Base-by-base conservation (phyloP, 2,797 vertebrate species). In the Pogoniulus pusillus region DNA sequence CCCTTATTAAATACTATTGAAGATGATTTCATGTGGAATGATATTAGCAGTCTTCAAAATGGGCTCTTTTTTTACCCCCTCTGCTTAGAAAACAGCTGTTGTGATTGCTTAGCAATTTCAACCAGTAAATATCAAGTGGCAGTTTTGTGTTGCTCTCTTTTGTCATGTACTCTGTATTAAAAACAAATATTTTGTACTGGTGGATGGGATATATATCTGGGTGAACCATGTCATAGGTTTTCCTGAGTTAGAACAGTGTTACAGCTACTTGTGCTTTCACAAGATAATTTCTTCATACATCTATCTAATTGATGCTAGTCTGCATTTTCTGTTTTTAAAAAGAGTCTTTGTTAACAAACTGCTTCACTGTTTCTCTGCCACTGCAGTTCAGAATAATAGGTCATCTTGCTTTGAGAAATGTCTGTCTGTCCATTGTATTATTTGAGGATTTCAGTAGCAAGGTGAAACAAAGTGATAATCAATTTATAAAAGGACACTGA, bases 391-490 rank as follows among this genome's bases (percentile, higher is more conserved):
- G 66, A 85, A 30, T 47, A 62, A 16, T 34, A 37, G 14, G 15
- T 72, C 0, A 14, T 63, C 20, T 58, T 65, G 20, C 26, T 77
- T 81, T 80, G 55, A 29, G 65, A 69, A 53, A 54, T 22, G 1
- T 49, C 13, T 41, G 10, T 70, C 7, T 7, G 4, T 70, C 16
- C 32, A 3, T 35, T 2, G 0, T 62, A 3, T 35, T 73, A 20
- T 39, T 85, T 12, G 29, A 85, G 26, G 18, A 45, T 81, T 86
- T 69, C 23, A 39, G 15, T 30, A 41, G 26, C 47, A 62, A 29
- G 27, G 18, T 78, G 37, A n/a, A 72, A 53, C 20, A 8, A 82
- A 43, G 24, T 59, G 53, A 8, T 66, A 8, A 24, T 66, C 12
- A 10, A 68, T 11, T 24, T 27, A 4, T 86, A 62, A 51, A 65